Evolutionary conservation across 30 jellyfish, hydroid and myxozoan species (phyloP).

Genomic region (Chrysaora quinquecirrha): DNA sequence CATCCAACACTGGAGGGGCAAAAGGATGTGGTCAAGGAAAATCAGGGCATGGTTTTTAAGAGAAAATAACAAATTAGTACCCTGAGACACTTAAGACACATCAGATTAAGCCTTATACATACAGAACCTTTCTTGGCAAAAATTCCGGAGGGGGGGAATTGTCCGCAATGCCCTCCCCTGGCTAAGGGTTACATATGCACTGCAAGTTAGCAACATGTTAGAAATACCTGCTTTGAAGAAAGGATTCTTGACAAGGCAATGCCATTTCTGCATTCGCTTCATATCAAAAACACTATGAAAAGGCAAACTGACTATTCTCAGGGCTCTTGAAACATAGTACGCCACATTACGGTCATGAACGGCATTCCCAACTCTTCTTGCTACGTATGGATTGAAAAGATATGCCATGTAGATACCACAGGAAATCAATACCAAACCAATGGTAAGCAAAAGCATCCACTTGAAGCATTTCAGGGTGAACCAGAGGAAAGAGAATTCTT

Average conservation of each 20-base stretch:
- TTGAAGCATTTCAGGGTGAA: constrained; percentile 10
- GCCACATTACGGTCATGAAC: constrained; percentile 65
- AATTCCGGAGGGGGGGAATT: no score
- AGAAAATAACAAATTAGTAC: no score
- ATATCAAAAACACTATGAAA: constrained; percentile 44
- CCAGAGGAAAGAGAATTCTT: not conserved
- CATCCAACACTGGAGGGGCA: no score
- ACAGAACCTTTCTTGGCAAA: no score
- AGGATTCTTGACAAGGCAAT: constrained; percentile 56
- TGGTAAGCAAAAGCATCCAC: not conserved
- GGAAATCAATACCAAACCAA: not conserved
- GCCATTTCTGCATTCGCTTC: constrained; percentile 63
- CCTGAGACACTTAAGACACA: no score
- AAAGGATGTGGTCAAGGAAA: no score
- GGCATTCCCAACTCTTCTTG: constrained; percentile 9
- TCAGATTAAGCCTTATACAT: no score
- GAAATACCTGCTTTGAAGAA: constrained; percentile 40
- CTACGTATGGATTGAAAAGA: constrained; percentile 44
- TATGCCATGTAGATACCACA: constrained; percentile 29
- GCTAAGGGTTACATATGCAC: no score
- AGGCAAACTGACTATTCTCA: constrained; percentile 60
- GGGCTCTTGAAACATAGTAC: constrained; percentile 39
- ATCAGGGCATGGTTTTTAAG: no score
- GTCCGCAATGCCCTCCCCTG: no score
- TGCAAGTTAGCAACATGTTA: no score